Conservation (phyloP, 2,888 invertebrate species). For the Phyllotreta striolata region DNA sequence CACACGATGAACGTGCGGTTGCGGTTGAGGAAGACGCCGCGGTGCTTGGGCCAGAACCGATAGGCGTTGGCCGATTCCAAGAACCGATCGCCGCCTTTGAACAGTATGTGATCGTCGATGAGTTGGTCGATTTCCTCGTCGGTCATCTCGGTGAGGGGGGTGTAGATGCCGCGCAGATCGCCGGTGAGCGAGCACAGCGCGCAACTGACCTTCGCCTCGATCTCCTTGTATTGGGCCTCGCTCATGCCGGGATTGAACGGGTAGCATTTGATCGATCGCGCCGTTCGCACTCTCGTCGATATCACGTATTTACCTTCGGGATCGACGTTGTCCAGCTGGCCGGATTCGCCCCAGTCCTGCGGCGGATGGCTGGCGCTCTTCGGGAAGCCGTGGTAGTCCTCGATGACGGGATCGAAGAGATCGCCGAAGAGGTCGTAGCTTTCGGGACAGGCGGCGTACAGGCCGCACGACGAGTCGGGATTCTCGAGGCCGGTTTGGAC, state of each 20-base stretch:
- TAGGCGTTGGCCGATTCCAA: conserved; percentile 90
- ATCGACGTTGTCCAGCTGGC: conserved; percentile 65
- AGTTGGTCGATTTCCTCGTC: conserved; percentile 92
- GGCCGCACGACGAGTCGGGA: conserved; percentile 70
- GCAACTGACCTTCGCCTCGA: conserved; percentile 64
- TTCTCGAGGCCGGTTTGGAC: conserved; percentile 73
- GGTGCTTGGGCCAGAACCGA: conserved; percentile 91
- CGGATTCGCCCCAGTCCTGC: conserved; percentile 67
- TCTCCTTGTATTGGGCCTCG: conserved; percentile 69
- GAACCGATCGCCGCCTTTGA: conserved; percentile 94
- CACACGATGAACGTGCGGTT: conserved; percentile 95
- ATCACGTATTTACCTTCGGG: conserved; percentile 68
- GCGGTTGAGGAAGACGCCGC: conserved; percentile 96
- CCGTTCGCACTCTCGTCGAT: conserved; percentile 73
- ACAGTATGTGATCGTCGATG: conserved; percentile 96
- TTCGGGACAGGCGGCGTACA: conserved; percentile 74
- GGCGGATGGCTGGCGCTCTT: conserved; percentile 67
- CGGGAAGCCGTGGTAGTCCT: conserved; percentile 72
- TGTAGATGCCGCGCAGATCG: conserved; percentile 91
- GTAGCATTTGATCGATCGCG: conserved; percentile 68
- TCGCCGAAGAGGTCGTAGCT: conserved; percentile 71
- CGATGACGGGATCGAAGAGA: conserved; percentile 74
- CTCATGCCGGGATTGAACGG: conserved; percentile 75
- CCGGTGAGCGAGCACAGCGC: conserved; percentile 58
- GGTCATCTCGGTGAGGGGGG: conserved; percentile 91